Percentiles rank a stretch among this genome's conserved stretches.
Conservation (phyloP, 2,888 invertebrate genomes). For the Therioaphis trifolii region DNA sequence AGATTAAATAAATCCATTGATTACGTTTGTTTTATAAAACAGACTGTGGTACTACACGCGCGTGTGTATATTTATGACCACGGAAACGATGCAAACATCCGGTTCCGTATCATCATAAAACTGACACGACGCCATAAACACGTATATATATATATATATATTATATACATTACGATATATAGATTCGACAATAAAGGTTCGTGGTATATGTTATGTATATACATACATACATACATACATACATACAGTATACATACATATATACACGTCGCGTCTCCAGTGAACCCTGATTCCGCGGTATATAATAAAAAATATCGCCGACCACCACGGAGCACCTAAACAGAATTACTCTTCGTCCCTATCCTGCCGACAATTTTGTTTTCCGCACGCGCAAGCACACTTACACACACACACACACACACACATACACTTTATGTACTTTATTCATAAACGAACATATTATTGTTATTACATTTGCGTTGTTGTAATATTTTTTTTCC, state of each 20-base stretch:
- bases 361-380: not conserved
- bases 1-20: slow-evolving; percentile 61
- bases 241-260: too few species aligned
- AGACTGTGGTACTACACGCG: not conserved
- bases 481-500: too few species aligned
- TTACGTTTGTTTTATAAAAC: slow-evolving; percentile 58
- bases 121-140: slow-evolving; percentile 52
- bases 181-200: slow-evolving; percentile 54
- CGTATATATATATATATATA: not conserved
- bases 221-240: not conserved
- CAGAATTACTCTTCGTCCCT: not conserved
- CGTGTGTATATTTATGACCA: slow-evolving; percentile 42
- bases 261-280: slow-evolving; percentile 7
- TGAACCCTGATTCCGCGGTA: slow-evolving; percentile 45
- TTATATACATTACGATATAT: not conserved
- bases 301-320: slow-evolving; percentile 12
- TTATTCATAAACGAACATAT: too few species aligned
- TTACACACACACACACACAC: too few species aligned
- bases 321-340: slow-evolving; percentile 28
- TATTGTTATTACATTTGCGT: too few species aligned
- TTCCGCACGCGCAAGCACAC: not conserved
- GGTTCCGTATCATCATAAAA: slow-evolving; percentile 57
- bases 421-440: too few species aligned
- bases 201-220: slow-evolving; percentile 4
- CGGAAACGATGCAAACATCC: slow-evolving; percentile 61